Conservation (phyloP, 2,888 invertebrate genomes). For the Athripsodes cinereus region DNA sequence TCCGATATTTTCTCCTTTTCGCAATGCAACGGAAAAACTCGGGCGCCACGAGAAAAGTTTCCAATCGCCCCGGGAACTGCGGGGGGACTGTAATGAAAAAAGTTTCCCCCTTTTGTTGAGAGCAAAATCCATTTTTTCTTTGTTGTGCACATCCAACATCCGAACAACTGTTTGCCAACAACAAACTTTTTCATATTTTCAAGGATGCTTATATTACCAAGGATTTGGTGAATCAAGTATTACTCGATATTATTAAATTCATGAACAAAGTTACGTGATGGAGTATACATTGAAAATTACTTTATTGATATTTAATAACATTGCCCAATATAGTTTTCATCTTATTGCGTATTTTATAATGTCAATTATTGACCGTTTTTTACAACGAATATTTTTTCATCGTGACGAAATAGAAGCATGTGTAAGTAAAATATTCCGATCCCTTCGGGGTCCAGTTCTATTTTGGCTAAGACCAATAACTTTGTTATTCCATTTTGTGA, state of each 20-base stretch:
- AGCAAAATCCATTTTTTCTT: not conserved
- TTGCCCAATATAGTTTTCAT: no score
- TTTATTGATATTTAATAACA: no score
- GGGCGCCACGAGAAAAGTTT: not conserved
- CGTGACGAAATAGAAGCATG: no score
- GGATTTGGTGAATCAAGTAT: not conserved
- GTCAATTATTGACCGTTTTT: no score
- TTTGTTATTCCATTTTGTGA: no score
- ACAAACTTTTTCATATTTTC: constrained; percentile 1
- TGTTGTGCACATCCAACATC: not conserved
- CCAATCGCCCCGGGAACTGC: not conserved
- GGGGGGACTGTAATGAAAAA: not conserved
- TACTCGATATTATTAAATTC: not conserved
- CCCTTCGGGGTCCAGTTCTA: no score
- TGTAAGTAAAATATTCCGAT: no score
- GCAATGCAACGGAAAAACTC: not conserved
- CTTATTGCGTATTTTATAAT: no score
- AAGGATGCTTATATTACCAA: not conserved
- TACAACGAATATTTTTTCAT: no score
- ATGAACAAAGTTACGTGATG: not conserved
- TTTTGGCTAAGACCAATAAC: no score
- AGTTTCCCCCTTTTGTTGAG: not conserved
- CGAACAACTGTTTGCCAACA: not conserved
- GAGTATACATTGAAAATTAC: no score
- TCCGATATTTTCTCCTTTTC: no score